Evolutionary conservation across 2,113 vertebrate genomes (phyloP), one percentile per base, ranked within the genome.

Genomic region (Pseudorasbora parva): DNA sequence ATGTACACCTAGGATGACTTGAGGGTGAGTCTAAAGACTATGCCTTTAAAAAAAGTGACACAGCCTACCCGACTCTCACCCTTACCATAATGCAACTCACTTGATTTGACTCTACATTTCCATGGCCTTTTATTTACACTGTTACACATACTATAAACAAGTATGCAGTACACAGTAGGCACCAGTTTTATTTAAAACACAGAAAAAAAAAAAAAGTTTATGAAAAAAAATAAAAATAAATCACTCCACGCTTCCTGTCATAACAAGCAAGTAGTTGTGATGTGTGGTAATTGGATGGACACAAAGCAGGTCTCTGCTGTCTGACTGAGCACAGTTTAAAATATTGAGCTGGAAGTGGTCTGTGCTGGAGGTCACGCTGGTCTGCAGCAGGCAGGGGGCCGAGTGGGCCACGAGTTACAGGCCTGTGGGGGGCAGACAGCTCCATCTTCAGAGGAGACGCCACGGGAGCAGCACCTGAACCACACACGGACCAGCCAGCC

Each of bases 261-360:
- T 78, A 51, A 74, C 25, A 25, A 23, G 45, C 72, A 74, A 43
- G 41, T 64, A 27, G 37, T 60, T 66, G 59, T 84, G 82, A 84
- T 84, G 60, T 64, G 59, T 43, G 62, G 27, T 78, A 69, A 84
- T 78, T 84, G 82, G 82, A 78, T 68, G 60, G 49, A 25, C 47
- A 77, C 41, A 68, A 54, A 21, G 74, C 72, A 43, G 4, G 47
- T 78, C 74, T 78, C 60, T 69, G 62, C 37, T 77, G 82, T 77
- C 59, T 79, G 77, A 49, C 73, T 30, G 82, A 69, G 62, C 30
- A 45, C 74, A 57, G 74, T 23, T 77, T 84, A 56, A 78, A 78
- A 43, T 78, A 69, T 78, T 69, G 82, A 84, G 66, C 74, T 69
- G 62, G 77, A 66, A 30, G 77, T n/a, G 57, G 77, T 66, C 37